Evolutionary conservation across 2,797 vertebrate genomes (phyloP), one percentile per base, ranked within the genome.

Genomic region (Anas georgica): DNA sequence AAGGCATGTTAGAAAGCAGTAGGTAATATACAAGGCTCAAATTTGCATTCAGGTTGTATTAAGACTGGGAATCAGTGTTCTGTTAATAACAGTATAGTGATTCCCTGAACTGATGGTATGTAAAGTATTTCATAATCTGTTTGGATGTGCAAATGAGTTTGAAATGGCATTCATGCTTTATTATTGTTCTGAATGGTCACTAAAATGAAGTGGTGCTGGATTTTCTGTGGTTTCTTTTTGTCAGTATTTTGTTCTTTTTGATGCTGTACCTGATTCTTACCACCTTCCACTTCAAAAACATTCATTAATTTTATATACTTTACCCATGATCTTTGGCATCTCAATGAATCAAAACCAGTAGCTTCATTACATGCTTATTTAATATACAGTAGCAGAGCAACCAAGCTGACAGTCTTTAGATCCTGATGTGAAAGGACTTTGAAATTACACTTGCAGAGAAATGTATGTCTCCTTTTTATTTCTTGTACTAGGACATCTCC

Each of bases 41-140:
- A 95, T 94, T 52, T 84, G 67, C 83, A 88, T 96, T 95, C 74
- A 73, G 74, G 75, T 88, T 92, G 55, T 87, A 81, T 90, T 45
- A 74, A 63, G 77, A 72, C 64, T 83, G 87, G 29, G 76, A 93
- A 86, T 76, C 37, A 12, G 56, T 89, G 10, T 67, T 93, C 83
- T 83, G 55, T 89, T 95, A 91, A 67, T 91, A 78, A 86, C 39
- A 77, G 78, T 84, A 67, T 46, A 12, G 78, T 68, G 58, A 90
- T 75, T 94, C 58, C 35, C 28, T 73, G 35, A 88, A 50, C 12
- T 50, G 18, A 39, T 77, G 45, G 25, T 25, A 75, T 66, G 6
- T 67, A 16, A 62, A 50, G 7, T 43, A 58, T 77, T 67, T 62
- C 10, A 54, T 55, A 14, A 64, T 55, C 17, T 12, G 15, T 83